Percentiles rank a stretch among this genome's conserved stretches.
phyloP scores from a whole-genome alignment of 2,113 vertebrate genomes.

The Sceloporus undulatus region DNA sequence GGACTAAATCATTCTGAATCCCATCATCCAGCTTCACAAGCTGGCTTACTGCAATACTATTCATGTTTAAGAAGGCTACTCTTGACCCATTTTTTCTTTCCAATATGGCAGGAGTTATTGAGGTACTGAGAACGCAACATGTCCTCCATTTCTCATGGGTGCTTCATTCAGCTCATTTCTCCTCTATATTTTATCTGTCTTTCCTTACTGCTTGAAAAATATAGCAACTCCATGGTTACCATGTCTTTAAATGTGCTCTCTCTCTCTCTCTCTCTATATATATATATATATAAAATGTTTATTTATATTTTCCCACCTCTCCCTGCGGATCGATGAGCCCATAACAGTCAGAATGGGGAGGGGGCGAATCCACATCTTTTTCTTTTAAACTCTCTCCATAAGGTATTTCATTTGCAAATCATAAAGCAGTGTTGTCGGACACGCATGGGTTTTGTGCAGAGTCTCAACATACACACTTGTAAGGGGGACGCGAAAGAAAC shows the following conservation, averaged over 20 bases:
- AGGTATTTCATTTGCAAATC: constrained; percentile 77
- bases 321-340: constrained; percentile 43
- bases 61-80: background rate
- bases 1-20: constrained; percentile 73
- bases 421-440: constrained; percentile 74
- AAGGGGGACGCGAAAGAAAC: constrained; percentile 28
- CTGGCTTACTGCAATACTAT: constrained; percentile 4
- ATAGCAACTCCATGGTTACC: constrained; percentile 60
- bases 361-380: constrained; percentile 56
- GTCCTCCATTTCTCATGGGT: constrained; percentile 29
- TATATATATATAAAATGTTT: too few species aligned
- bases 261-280: too few species aligned
- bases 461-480: constrained; percentile 63
- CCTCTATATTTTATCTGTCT: constrained; percentile 46
- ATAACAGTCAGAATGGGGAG: constrained; percentile 65
- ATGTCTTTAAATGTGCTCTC: constrained; percentile 62
- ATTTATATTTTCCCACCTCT: too few species aligned
- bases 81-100: constrained; percentile 1
- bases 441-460: constrained; percentile 72
- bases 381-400: constrained; percentile 60
- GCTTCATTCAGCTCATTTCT: background rate
- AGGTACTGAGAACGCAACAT: constrained; percentile 27
- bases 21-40: constrained; percentile 38
- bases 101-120: background rate
- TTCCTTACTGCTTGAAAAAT: constrained; percentile 58